Evolutionary conservation across 2,888 invertebrate genomes (phyloP).

Genomic region (Selenia dentaria): DNA sequence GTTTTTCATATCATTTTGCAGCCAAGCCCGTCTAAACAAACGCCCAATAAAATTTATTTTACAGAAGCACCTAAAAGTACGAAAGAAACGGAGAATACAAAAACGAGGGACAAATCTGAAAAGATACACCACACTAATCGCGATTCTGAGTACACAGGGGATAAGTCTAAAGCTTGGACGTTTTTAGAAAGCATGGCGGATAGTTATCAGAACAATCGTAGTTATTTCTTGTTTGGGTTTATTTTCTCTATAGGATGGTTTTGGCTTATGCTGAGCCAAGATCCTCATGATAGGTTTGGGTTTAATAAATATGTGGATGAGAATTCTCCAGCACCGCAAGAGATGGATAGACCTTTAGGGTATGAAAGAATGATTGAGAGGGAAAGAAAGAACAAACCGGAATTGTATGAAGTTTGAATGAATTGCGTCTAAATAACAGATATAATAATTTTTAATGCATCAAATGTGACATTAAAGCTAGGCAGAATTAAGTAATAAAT

Average conservation of each 20-base stretch:
- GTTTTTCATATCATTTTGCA: neutral
- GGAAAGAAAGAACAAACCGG: constrained; percentile 55
- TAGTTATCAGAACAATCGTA: constrained; percentile 51
- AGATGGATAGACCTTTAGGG: constrained; percentile 56
- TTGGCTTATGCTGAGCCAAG: constrained; percentile 30
- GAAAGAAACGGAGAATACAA: constrained; percentile 32
- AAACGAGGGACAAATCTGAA: constrained; percentile 40
- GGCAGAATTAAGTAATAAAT: neutral
- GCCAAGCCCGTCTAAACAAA: constrained; percentile 13
- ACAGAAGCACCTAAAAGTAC: constrained; percentile 62
- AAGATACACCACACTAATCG: constrained; percentile 66
- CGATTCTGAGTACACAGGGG: constrained; percentile 51
- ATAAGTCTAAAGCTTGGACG: constrained; percentile 53
- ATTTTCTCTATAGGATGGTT: constrained; percentile 40
- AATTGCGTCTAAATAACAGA: too few relatives aligned
- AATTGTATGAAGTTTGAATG: constrained; percentile 66
- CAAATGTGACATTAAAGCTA: neutral
- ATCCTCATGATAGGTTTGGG: constrained; percentile 46
- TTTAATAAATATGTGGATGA: constrained; percentile 40
- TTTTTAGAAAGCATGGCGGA: constrained; percentile 62
- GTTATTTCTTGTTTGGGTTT: constrained; percentile 59
- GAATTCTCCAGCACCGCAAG: constrained; percentile 21
- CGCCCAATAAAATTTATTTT: constrained; percentile 60
- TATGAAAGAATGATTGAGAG: constrained; percentile 55
- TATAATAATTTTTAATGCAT: neutral